A percentile compares a stretch with the other conserved stretches of the same genome.
phyloP scores from a whole-genome alignment of 1,140 invertebrate species.

The Heliconius nattereri region DNA sequence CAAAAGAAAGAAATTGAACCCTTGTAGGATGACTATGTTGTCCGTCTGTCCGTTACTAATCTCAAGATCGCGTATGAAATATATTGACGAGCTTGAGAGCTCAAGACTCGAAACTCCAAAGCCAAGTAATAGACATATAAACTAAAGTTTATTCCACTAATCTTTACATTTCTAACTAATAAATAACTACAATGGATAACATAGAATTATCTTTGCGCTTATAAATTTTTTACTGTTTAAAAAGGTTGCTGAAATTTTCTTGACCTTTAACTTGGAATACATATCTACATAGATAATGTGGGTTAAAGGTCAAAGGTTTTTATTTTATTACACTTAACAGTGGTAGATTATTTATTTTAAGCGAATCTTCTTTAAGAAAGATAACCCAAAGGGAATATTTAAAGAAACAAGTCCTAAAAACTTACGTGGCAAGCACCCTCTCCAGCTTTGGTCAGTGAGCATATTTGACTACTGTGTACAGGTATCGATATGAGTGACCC shows the following conservation, averaged over 20 bases:
- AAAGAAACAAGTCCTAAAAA: not conserved
- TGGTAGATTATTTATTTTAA: not conserved
- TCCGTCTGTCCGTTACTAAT: no score
- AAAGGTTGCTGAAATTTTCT: not conserved
- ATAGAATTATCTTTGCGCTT: not conserved
- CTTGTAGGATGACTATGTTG: no score
- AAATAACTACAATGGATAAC: not conserved
- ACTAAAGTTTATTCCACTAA: no score
- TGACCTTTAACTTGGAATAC: conserved; percentile 4
- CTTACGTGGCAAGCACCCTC: conserved; percentile 80
- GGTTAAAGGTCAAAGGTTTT: not conserved
- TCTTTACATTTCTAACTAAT: no score
- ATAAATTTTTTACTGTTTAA: not conserved
- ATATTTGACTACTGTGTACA: conserved; percentile 79
- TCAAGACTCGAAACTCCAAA: no score
- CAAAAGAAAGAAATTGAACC: no score
- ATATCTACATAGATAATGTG: not conserved
- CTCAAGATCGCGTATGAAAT: no score
- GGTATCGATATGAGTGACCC: conserved; percentile 44
- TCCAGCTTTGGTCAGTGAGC: conserved; percentile 80
- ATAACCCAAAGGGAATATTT: no score
- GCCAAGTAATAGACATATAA: no score
- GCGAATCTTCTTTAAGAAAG: no score
- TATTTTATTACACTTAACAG: not conserved
- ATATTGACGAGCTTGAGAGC: no score